These are phyloP conservation scores for Troglohyphantes excavatus DNA, from an alignment of 2,888 invertebrate species.

Conservation along the genomic window DNA sequence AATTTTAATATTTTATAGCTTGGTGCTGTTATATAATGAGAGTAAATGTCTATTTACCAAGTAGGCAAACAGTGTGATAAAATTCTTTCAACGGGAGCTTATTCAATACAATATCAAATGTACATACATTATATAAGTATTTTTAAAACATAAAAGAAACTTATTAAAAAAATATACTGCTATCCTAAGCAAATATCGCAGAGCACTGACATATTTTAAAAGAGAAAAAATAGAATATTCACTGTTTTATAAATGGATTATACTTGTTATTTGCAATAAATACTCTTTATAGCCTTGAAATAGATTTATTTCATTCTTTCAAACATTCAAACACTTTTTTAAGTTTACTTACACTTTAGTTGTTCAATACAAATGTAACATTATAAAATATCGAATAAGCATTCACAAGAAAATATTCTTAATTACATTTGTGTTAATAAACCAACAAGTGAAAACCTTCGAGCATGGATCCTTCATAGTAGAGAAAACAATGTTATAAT, in stretches of 20 bases:
- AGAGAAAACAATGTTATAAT: too few relatives aligned
- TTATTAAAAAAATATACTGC: neutral
- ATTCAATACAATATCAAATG: neutral
- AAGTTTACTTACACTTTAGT: too few relatives aligned
- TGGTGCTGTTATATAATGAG: neutral
- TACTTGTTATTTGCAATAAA: slow-evolving; percentile 5
- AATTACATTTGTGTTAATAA: too few relatives aligned
- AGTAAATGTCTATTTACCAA: neutral
- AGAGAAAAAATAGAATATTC: neutral
- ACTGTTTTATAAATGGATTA: neutral
- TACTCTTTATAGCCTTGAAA: neutral
- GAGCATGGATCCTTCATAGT: too few relatives aligned
- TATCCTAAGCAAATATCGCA: neutral
- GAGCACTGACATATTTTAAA: neutral
- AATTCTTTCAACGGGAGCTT: neutral
- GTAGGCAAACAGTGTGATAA: neutral
- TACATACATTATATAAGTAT: neutral
- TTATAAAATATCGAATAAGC: too few relatives aligned
- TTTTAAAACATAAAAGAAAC: neutral
- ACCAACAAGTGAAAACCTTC: too few relatives aligned
- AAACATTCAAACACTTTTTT: too few relatives aligned
- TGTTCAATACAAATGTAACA: too few relatives aligned
- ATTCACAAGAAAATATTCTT: too few relatives aligned
- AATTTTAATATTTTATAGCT: neutral
- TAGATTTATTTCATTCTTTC: too few relatives aligned